Evolutionary conservation across 2,113 vertebrate species (phyloP).

Genomic region (Crotalus helleri): DNA sequence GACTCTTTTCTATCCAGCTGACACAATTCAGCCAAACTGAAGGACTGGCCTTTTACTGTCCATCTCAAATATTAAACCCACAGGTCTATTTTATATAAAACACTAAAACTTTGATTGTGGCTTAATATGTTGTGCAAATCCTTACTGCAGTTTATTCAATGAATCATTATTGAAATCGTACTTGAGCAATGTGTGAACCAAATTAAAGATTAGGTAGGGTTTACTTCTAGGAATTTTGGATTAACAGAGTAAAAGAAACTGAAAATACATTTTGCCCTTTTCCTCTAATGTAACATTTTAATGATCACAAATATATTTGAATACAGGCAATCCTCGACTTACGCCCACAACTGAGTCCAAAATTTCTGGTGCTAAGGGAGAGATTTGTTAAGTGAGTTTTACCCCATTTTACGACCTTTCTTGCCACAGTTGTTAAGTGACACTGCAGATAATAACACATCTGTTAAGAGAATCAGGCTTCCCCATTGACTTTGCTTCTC

Average conservation of each 20-base stretch:
- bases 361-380: not conserved
- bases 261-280: not conserved
- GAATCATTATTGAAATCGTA: not conserved
- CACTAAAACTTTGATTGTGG: not conserved
- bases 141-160: not conserved
- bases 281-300: not conserved
- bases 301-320: not conserved
- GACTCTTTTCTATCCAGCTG: not conserved
- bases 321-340: not conserved
- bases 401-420: not conserved
- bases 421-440: not conserved
- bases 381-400: not conserved
- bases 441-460: too few relatives aligned
- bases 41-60: not conserved
- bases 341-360: not conserved
- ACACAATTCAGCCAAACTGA: not conserved
- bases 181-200: not conserved
- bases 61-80: not conserved
- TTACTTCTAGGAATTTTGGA: not conserved
- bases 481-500: not conserved
- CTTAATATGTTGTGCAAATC: not conserved
- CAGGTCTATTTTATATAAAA: not conserved
- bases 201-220: not conserved
- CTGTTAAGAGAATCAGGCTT: not conserved
- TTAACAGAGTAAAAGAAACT: not conserved